Conservation (phyloP, 2,888 invertebrate species). For the Hedya salicella region DNA sequence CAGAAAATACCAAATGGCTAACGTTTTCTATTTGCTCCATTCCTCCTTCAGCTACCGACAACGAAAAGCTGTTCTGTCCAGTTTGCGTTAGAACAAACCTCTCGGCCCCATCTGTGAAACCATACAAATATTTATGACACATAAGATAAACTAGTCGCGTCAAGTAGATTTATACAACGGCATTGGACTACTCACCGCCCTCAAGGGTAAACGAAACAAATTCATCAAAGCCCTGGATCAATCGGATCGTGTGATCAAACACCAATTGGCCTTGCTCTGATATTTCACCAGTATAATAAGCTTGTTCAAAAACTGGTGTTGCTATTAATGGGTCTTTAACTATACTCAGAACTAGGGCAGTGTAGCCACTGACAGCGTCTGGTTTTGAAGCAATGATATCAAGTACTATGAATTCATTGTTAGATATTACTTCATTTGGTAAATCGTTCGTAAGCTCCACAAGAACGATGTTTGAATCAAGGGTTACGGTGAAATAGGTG, state of each 20-base stretch:
- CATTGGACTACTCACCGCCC: conserved; percentile 52
- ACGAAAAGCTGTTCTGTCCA: conserved; percentile 44
- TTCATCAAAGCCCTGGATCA: conserved; percentile 54
- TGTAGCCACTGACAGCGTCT: conserved; percentile 45
- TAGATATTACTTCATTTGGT: conserved; percentile 24
- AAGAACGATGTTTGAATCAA: conserved; percentile 8
- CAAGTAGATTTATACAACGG: conserved; percentile 17
- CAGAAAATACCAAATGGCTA: conserved; percentile 49
- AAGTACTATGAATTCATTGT: conserved; percentile 44
- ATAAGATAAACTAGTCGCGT: conserved; percentile 8
- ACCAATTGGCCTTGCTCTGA: conserved; percentile 49
- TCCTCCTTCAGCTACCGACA: conserved; percentile 39
- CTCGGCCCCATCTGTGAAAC: conserved; percentile 50
- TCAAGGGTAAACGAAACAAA: conserved; percentile 52
- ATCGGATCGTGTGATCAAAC: conserved; percentile 51
- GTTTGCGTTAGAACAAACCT: conserved; percentile 48
- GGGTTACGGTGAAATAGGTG: conserved; percentile 26
- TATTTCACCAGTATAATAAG: conserved; percentile 54
- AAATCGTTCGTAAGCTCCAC: conserved; percentile 20
- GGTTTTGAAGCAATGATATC: conserved; percentile 46
- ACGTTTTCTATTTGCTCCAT: conserved; percentile 43
- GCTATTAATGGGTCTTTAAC: conserved; percentile 40
- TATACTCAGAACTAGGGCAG: conserved; percentile 48
- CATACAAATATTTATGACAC: conserved; percentile 7
- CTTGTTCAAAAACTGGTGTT: conserved; percentile 50